phyloP scores from a whole-genome alignment of 2,113 vertebrate genomes.

The Trinectes maculatus region DNA sequence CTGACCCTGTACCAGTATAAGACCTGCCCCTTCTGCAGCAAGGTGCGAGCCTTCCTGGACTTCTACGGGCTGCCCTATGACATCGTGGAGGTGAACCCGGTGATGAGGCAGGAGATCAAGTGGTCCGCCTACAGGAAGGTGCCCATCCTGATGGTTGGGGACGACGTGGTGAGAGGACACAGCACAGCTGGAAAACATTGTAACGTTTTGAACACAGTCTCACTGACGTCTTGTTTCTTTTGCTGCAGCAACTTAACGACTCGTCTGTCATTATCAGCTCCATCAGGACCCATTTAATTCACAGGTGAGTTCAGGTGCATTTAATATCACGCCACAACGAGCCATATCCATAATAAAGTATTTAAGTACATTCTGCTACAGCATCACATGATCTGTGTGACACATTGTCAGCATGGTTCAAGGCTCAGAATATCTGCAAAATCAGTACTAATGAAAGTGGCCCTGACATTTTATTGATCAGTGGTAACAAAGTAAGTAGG shows the following conservation, averaged over 20 bases:
- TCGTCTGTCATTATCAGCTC: conserved; percentile 96
- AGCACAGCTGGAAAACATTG: too few relatives aligned
- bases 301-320: conserved; percentile 82
- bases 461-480: too few relatives aligned
- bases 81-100: conserved; percentile 95
- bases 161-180: conserved; percentile 63
- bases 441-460: too few relatives aligned
- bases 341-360: too few relatives aligned
- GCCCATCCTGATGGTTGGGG: conserved; percentile 86
- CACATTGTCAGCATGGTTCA: neutral
- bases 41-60: conserved; percentile 95
- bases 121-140: conserved; percentile 97
- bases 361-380: too few relatives aligned
- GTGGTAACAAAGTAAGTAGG: too few relatives aligned
- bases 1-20: conserved; percentile 97
- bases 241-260: conserved; percentile 92
- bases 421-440: too few relatives aligned
- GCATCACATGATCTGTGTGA: too few relatives aligned
- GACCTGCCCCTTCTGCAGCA: conserved; percentile 98
- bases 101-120: conserved; percentile 93
- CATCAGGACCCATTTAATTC: conserved; percentile 89
- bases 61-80: conserved; percentile 90
- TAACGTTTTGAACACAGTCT: too few relatives aligned
- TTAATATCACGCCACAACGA: neutral
- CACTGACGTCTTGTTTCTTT: neutral